These are phyloP conservation scores for Phyllostomus hastatus DNA, from an alignment of 2,113 vertebrate genomes.

Conservation along the genomic window DNA sequence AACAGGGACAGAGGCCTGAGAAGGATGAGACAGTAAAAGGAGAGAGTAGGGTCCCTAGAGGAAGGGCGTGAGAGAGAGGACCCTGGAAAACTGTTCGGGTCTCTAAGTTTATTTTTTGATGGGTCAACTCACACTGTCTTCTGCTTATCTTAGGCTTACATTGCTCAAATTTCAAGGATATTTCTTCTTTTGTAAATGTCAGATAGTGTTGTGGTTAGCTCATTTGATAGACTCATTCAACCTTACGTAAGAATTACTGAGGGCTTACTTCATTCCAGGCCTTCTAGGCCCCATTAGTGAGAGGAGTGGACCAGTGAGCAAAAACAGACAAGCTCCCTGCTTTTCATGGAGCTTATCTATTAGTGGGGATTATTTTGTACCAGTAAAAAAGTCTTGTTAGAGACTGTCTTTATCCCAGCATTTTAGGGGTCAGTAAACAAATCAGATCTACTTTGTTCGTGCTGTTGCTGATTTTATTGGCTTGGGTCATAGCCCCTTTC, in stretches of 20 bases:
- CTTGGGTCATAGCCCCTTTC: not conserved
- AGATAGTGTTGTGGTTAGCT: not conserved
- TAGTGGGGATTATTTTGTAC: not conserved
- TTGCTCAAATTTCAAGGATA: conserved; percentile 5
- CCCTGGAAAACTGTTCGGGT: not conserved
- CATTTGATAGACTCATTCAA: not conserved
- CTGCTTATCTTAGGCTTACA: not conserved
- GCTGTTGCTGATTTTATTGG: not conserved
- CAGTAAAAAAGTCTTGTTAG: not conserved
- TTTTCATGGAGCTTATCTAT: not conserved
- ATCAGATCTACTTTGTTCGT: not conserved
- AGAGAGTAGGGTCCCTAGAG: not conserved
- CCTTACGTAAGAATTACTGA: conserved; percentile 7
- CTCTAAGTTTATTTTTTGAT: not conserved
- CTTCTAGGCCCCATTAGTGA: not conserved
- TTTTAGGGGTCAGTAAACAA: not conserved
- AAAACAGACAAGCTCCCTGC: not conserved
- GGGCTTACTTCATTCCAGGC: not conserved
- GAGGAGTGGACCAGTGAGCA: not conserved
- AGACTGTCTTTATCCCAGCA: not conserved
- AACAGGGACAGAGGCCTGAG: not conserved
- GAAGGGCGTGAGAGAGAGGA: not conserved
- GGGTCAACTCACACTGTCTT: not conserved
- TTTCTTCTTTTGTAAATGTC: conserved; percentile 36
- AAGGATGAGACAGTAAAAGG: not conserved